Percentiles rank a stretch among this genome's conserved stretches.
These are phyloP conservation scores for Artibeus lituratus DNA, from an alignment of 2,797 vertebrate species.

Conservation along the genomic window DNA sequence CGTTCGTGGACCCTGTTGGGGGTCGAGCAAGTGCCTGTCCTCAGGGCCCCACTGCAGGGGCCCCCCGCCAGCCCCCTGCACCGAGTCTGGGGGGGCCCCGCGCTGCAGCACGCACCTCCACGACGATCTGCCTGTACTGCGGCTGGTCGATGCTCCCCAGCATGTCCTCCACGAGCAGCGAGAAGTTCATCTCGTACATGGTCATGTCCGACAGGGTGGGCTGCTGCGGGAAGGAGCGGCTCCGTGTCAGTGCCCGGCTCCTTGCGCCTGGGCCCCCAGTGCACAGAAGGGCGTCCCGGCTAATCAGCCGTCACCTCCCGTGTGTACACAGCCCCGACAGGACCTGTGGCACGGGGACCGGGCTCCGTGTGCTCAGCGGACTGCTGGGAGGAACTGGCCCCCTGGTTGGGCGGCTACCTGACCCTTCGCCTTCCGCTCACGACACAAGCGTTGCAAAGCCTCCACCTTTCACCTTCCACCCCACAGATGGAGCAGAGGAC, in stretches of 20 bases:
- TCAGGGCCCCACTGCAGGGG: no score
- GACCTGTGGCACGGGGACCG: no score
- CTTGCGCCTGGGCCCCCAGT: no score
- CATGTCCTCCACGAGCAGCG: constrained; percentile 96
- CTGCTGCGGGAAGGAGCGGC: constrained; percentile 84
- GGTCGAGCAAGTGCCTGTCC: no score
- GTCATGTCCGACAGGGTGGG: constrained; percentile 99
- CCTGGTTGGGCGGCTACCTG: neutral
- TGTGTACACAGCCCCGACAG: no score
- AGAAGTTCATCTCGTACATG: constrained; percentile 99
- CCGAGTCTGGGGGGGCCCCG: no score
- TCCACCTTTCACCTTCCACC: neutral
- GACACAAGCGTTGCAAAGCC: neutral
- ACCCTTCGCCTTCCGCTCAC: neutral
- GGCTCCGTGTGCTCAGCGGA: neutral
- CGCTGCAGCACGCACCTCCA: constrained; percentile 88
- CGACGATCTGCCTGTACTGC: constrained; percentile 95
- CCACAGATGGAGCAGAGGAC: neutral
- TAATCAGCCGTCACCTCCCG: fast-evolving
- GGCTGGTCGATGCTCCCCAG: constrained; percentile 94
- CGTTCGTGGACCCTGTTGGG: no score
- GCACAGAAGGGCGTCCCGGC: no score
- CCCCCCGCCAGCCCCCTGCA: no score
- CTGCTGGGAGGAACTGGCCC: constrained; percentile 8
- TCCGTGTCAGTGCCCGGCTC: no score